These are phyloP conservation scores for Halocynthia aurantium DNA, from an alignment of 23 tunicate species.

Conservation along the genomic window DNA sequence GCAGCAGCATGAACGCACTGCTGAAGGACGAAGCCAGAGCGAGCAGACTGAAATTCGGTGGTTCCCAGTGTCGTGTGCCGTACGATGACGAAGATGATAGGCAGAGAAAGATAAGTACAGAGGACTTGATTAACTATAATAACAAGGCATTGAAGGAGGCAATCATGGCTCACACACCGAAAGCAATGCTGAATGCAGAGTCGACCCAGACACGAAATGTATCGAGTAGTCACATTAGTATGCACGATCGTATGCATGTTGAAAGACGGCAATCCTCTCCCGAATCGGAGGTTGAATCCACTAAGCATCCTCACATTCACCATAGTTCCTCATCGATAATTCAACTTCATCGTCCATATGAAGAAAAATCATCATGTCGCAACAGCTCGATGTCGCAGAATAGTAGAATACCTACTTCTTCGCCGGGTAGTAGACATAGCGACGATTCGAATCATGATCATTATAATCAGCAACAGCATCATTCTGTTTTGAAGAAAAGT, in stretches of 20 bases:
- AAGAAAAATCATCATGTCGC: neutral
- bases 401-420: too few species aligned
- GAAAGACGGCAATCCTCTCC: neutral
- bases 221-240: too few species aligned
- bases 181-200: neutral
- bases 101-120: slow-evolving; percentile 11
- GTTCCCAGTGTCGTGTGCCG: too few species aligned
- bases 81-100: too few species aligned
- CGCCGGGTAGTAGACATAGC: too few species aligned
- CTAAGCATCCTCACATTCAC: slow-evolving; percentile 20
- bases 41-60: too few species aligned
- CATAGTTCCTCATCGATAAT: slow-evolving; percentile 18
- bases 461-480: too few species aligned
- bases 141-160: slow-evolving; percentile 65
- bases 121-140: slow-evolving; percentile 59
- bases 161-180: slow-evolving; percentile 38
- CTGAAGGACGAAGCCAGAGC: too few species aligned
- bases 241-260: neutral
- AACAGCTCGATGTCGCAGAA: too few species aligned
- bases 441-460: too few species aligned
- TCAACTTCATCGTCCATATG: slow-evolving; percentile 17
- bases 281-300: neutral
- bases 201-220: neutral
- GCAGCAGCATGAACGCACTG: too few species aligned
- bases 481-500: too few species aligned